A percentile compares a stretch with the other conserved stretches of the same genome.
phyloP scores from a whole-genome alignment of 2,888 invertebrate genomes.

The Merodon equestris region DNA sequence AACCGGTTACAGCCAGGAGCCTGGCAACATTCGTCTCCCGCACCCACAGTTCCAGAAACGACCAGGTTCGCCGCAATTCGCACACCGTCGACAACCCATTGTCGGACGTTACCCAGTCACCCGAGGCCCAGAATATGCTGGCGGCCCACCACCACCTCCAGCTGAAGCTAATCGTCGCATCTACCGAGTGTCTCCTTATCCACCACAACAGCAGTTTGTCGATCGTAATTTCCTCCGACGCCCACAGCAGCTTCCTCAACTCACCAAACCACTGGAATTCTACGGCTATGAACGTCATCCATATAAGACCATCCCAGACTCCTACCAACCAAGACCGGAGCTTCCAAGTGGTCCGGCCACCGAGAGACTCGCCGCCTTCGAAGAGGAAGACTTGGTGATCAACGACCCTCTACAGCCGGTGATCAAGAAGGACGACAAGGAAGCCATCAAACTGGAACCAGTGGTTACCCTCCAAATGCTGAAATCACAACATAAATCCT shows the following conservation, averaged over 20 bases:
- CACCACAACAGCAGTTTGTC: constrained; percentile 66
- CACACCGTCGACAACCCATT: constrained; percentile 74
- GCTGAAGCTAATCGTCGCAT: constrained; percentile 76
- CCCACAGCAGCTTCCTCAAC: constrained; percentile 69
- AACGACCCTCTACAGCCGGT: constrained; percentile 79
- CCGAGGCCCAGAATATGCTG: constrained; percentile 73
- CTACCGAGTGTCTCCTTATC: constrained; percentile 74
- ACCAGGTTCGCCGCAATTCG: constrained; percentile 74
- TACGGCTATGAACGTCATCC: constrained; percentile 73
- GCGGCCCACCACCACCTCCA: constrained; percentile 70
- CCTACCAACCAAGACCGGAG: constrained; percentile 68
- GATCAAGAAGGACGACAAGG: constrained; percentile 73
- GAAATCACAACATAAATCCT: constrained; percentile 80
- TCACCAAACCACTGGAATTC: constrained; percentile 70
- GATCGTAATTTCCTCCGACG: constrained; percentile 73
- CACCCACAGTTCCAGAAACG: constrained; percentile 72
- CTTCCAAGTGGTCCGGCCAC: constrained; percentile 56
- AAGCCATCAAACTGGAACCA: constrained; percentile 78
- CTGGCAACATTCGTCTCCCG: constrained; percentile 76
- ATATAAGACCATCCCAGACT: constrained; percentile 70
- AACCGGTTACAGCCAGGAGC: constrained; percentile 74
- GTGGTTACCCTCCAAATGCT: constrained; percentile 86
- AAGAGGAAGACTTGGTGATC: constrained; percentile 79
- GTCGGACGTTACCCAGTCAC: constrained; percentile 74
- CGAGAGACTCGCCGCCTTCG: constrained; percentile 74